Evolutionary conservation across 2,113 vertebrate genomes (phyloP), one percentile per base, ranked within the genome.

Genomic region (Echinops telfairi): DNA sequence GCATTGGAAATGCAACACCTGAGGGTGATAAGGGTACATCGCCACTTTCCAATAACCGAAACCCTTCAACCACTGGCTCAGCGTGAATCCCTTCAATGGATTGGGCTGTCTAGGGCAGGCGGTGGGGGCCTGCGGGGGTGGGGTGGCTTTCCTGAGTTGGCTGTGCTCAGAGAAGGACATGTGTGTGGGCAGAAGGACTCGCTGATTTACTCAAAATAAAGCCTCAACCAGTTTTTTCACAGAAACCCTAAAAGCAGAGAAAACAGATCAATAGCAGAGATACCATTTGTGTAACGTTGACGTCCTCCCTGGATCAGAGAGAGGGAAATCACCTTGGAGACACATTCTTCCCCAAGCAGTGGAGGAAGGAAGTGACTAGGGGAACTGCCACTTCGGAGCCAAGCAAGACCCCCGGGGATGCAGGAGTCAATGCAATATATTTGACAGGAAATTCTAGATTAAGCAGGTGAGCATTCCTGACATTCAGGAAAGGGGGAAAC

Each of bases 271-370:
- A 96, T 88, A 33, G 80, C 60, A 81, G 86, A 60, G 36, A 88
- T 11, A 36, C 14, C 92, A 58, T 84, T 71, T 95, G 87, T 78
- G 86, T 86, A 75, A 93, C 40, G 80, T 33, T 80, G 89, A 86
- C 6, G 6, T 82, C 76, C 53, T 80, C 47, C 19, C 36, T 36
- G 71, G 82, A 93, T 80, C 31, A 68, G 85, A 88, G 87, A 57
- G 68, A 92, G 58, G 17, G 76, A 58, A 77, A 62, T 97, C 92
- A 86, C 94, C 88, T 73, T 93, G 93, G 96, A 95, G 97, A 96
- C 70, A 33, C 71, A 43, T 53, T 81, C 83, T 40, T 85, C 86
- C 29, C 68, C 78, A 92, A 85, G 78, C 58, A 84, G 71, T 1
- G 81, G 47, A 95, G 90, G 85, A 96, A 95, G 90, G 85, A 96